Conservation (phyloP, 2,888 invertebrate species). For the Rhorus exstirpatorius region DNA sequence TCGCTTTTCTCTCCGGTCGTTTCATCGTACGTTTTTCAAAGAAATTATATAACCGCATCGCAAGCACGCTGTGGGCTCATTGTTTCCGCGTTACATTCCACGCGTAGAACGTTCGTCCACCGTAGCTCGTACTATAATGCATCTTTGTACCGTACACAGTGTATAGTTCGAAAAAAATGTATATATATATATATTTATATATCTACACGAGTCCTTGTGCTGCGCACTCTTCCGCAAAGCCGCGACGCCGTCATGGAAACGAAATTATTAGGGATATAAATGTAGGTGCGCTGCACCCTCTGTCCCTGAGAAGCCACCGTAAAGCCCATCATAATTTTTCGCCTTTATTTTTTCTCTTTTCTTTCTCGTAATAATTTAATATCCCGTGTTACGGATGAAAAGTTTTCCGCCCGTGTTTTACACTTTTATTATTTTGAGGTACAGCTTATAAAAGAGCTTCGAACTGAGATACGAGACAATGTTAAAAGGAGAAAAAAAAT, state of each 20-base stretch:
- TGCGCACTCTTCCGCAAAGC: conserved; percentile 43
- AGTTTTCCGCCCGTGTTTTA: not conserved
- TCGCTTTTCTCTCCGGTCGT: conserved; percentile 35
- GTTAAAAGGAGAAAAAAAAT: too few species aligned
- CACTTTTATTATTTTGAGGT: not conserved
- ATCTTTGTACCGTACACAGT: not conserved
- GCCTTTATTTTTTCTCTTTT: not conserved
- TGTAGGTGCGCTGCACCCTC: not conserved
- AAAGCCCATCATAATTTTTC: conserved; percentile 7
- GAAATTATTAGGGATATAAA: conserved; percentile 54
- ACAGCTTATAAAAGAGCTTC: too few species aligned
- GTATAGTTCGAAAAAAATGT: too few species aligned
- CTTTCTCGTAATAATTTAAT: not conserved
- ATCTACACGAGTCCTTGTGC: conserved; percentile 21
- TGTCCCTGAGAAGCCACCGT: not conserved
- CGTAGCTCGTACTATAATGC: conserved; percentile 23
- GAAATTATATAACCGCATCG: conserved; percentile 53
- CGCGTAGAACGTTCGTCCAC: conserved; percentile 20
- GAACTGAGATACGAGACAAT: too few species aligned
- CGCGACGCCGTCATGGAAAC: conserved; percentile 54
- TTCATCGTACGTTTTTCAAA: conserved; percentile 32
- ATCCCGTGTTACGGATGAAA: not conserved
- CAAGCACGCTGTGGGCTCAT: conserved; percentile 31
- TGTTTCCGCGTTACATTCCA: conserved; percentile 62
- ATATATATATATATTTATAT: conserved; percentile 13